Evolutionary conservation across 2,113 vertebrate species (phyloP), one percentile per base, ranked within the genome.

Genomic region (Megaleporinus macrocephalus): DNA sequence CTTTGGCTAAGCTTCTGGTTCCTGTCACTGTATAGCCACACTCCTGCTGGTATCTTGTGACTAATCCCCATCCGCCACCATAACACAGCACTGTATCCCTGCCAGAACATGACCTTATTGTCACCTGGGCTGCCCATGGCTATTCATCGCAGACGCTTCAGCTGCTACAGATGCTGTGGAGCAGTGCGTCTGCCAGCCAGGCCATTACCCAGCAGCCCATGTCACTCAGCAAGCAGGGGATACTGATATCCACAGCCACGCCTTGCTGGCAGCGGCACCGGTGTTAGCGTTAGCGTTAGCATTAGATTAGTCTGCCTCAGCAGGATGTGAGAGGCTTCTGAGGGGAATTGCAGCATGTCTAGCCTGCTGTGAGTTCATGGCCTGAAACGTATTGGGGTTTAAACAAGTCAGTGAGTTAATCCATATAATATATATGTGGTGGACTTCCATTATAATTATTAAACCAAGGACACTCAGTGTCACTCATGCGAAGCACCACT

Each of bases 141-240:
- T 78, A 51, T 78, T 86, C 78, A 66, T 79, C 76, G 76, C 78
- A 71, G 85, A 84, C n/a, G 78, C 77, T 85, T 88, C 84, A 77
- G 87, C 74, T 59, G 55, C 68, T 85, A 83, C 88, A 90, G 81
- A 89, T 90, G 88, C 85, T 82, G 74, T 82, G n/a, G 73, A 78
- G 41, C 16, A n/a, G 51, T 26, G 20, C 83, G 85, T 77, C 86
- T 86, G 86, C 81, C 86, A 89, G 84, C 75, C 76, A 73, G 87
- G 84, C 85, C 89, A 91, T 89, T 88, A 66, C 75, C 47, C 44
- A 51, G 59, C 18, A 65, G 75, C 65, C 81, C 80, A 72, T 87
- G 87, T 84, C 88, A 87, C 78, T 85, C 78, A 83, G 78, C 86
- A 77, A 80, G 73, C 81, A 76, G 18, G 53, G 22, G 83, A 85